A percentile compares a stretch with the other conserved stretches of the same genome.
These are phyloP conservation scores for Tetheella fluctuosa DNA, from an alignment of 2,888 invertebrate species.

Conservation along the genomic window DNA sequence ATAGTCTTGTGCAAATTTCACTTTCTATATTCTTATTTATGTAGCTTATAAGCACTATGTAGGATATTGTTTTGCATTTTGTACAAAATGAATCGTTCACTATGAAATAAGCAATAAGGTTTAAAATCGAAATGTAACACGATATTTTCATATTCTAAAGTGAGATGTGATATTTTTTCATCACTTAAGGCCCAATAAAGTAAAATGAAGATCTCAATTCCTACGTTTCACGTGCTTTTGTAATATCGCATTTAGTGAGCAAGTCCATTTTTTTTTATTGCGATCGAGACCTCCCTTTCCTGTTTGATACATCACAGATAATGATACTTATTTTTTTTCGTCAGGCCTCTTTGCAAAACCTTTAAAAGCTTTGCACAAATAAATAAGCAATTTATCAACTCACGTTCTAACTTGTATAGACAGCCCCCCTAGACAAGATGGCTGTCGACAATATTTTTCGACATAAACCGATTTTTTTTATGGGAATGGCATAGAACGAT, in stretches of 20 bases:
- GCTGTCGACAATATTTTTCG: too few relatives aligned
- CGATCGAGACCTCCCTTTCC: conserved; percentile 18
- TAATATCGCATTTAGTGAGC: conserved; percentile 18
- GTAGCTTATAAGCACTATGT: conserved; percentile 69
- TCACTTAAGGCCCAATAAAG: conserved; percentile 54
- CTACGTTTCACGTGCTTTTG: conserved; percentile 26
- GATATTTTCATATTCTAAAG: conserved; percentile 79
- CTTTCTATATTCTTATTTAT: conserved; percentile 69
- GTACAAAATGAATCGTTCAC: conserved; percentile 65
- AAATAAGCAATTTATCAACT: not conserved
- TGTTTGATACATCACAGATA: conserved; percentile 38
- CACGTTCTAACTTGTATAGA: too few relatives aligned
- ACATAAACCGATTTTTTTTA: too few relatives aligned
- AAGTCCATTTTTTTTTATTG: conserved; percentile 19
- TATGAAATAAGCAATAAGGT: conserved; percentile 65
- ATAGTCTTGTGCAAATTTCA: conserved; percentile 51
- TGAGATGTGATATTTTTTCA: conserved; percentile 75
- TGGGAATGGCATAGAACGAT: too few relatives aligned
- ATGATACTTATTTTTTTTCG: conserved; percentile 20
- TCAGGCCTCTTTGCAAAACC: conserved; percentile 51
- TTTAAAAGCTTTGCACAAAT: not conserved
- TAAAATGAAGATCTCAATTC: conserved; percentile 45
- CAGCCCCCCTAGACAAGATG: too few relatives aligned
- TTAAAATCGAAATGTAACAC: conserved; percentile 53
- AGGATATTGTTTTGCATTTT: conserved; percentile 69